Evolutionary conservation across 1,140 invertebrate species (phyloP).

Genomic region (Tetragnatha versicolor): DNA sequence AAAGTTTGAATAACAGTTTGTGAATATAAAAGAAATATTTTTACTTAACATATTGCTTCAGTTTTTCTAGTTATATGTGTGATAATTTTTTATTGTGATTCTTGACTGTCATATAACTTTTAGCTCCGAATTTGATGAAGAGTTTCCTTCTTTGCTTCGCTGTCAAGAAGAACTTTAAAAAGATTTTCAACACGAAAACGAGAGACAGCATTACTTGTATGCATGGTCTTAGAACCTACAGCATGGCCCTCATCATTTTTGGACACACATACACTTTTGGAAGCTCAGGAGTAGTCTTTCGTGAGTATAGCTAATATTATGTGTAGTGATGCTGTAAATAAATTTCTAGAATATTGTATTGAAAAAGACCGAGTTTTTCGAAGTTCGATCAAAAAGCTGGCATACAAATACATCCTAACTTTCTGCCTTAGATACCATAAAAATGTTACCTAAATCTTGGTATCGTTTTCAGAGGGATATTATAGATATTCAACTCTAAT

Average conservation of each 20-base stretch:
- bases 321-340: background rate
- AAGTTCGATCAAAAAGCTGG: too few species aligned
- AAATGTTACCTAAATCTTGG: too few species aligned
- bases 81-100: background rate
- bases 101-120: background rate
- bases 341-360: background rate
- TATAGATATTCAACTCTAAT: too few species aligned
- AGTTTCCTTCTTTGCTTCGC: slow-evolving; percentile 53
- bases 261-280: slow-evolving; percentile 59
- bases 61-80: too few species aligned
- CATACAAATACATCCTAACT: too few species aligned
- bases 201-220: slow-evolving; percentile 48
- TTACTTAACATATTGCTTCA: too few species aligned
- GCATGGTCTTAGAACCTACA: slow-evolving; percentile 58
- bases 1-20: too few species aligned
- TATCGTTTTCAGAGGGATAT: too few species aligned
- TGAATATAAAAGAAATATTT: too few species aligned
- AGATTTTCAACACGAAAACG: slow-evolving; percentile 30
- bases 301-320: slow-evolving; percentile 48
- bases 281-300: slow-evolving; percentile 55
- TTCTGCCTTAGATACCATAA: too few species aligned
- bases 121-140: background rate
- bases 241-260: slow-evolving; percentile 59
- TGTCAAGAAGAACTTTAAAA: slow-evolving; percentile 29
- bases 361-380: background rate